phyloP scores from a whole-genome alignment of 2,113 vertebrate species.

The Psophia crepitans region DNA sequence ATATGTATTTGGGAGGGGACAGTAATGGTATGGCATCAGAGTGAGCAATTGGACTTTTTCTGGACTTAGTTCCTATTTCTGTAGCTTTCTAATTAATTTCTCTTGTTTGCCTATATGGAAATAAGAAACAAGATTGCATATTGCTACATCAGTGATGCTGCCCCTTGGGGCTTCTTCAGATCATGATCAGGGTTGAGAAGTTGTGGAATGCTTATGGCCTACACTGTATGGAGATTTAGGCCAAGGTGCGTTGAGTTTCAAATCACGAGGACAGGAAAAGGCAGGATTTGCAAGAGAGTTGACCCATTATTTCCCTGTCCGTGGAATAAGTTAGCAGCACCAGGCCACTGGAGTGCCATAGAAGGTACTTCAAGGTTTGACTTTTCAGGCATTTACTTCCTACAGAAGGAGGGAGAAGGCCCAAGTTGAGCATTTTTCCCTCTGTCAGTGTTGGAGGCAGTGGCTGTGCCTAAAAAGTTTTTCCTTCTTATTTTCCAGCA shows the following conservation, averaged over 20 bases:
- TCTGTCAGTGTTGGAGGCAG: background rate
- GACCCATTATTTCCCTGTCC: background rate
- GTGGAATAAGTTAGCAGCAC: background rate
- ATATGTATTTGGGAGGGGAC: background rate
- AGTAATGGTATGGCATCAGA: background rate
- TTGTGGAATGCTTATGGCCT: background rate
- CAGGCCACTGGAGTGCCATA: fast-evolving
- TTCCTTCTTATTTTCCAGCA: background rate
- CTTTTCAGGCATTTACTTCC: background rate
- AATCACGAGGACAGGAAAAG: background rate
- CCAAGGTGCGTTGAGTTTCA: background rate
- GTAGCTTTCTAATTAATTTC: background rate
- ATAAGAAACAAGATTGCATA: background rate
- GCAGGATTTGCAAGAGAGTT: background rate
- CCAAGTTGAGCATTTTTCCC: background rate
- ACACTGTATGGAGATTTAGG: background rate
- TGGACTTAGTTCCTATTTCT: background rate
- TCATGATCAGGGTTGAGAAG: background rate
- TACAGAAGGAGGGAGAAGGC: background rate
- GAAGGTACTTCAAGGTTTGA: background rate
- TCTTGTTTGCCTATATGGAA: background rate
- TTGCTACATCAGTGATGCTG: background rate
- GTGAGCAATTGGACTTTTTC: background rate
- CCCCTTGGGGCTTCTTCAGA: background rate
- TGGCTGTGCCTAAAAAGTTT: background rate